Base-by-base conservation (phyloP, 2,113 vertebrate species). In the Cynopterus brachyotis region DNA sequence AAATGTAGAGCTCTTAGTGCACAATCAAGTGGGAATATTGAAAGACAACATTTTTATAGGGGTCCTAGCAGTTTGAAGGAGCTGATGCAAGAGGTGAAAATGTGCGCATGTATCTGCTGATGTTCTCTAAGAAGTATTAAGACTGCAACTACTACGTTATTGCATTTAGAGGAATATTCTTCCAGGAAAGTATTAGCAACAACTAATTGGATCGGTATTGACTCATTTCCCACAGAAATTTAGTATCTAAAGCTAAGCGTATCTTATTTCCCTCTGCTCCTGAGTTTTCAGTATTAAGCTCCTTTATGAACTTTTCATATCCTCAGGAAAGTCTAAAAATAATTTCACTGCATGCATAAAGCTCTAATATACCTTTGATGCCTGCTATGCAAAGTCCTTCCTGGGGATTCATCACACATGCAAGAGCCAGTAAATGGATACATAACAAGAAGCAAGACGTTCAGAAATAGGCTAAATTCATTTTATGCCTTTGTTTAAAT, bases 261-360 rank as follows among this genome's bases (percentile, higher is more conserved):
- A 40, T 87, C 42, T 81, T 92, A 55, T 50, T 97, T 82, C 30
- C 50, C 24, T 85, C 8, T 59, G 19, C 81, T 42, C n/a, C 37
- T 62, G 6, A 57, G 11, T 91, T 92, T 94, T 72, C 64, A 95
- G 47, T 40, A 87, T 90, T 91, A 83, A 91, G 55, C 69, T 87
- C 72, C 67, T 94, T 96, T 60, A 86, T 85, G 85, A 92, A 89
- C n/a, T 91, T 95, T 85, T 81, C 13, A 62, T 86, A 89, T 79
- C 66, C 80, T 96, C 22, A 53, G 70, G 96, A 93, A 84, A 94
- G 28, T 67, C 88, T 96, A 82, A 73, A 95, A 92, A 82, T 97
- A 94, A 62, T 47, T 73, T 6, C 22, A 95, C 28, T 88, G 24
- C 17, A 45, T 88, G 24, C 17, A 45, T 81, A 85, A 84, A 64